Base-by-base conservation (phyloP, 2,797 vertebrate species). In the Cirrhinus mrigala region DNA sequence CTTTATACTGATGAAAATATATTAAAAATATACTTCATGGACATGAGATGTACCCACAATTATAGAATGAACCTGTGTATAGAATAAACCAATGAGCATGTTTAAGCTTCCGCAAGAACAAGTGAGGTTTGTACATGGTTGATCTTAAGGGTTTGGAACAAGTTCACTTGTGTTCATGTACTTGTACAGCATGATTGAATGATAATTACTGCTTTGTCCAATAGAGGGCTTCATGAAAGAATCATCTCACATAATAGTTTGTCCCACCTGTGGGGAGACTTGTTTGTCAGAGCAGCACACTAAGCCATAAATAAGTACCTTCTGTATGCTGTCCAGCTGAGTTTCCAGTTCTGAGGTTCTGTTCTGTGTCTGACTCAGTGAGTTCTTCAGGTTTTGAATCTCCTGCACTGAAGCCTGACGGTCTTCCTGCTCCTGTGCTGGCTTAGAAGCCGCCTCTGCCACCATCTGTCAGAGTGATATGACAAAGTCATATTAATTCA, bases 291-390 rank as follows among this genome's bases (percentile, higher is more conserved):
- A 56, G 20, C 37, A 62, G 14, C 60, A 84, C 4, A 83, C 22
- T 12, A 50, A 74, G 29, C 15, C 22, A 40, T 33, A 50, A 86
- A 15, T 22, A 3, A 48, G 66, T 79, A 99, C 98, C 97, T 97
- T 98, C 74, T 95, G 97, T 71, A 96, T 85, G 89, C 80, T 96
- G 85, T 99, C 97, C 87, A 98, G 88, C 89, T 99, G 97, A 85
- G 90, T 91, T 89, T 99, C 97, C 11, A 98, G 92, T 73, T 97
- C 92, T 88, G 94, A 96, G 71, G 92, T 94, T 83, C 66, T 85
- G 76, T 10, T 90, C 94, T 98, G 82, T 90, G 90, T 98, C 96
- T 71, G 97, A 85, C 12, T 93, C 79, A 98, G 94, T 68, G 93
- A 91, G 11, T 96, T 97, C 91, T 92, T 97, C 79, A 98, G 91